A percentile compares a stretch with the other conserved stretches of the same genome.
Evolutionary conservation across 2,113 vertebrate genomes (phyloP).

Genomic region (Nicator chloris): DNA sequence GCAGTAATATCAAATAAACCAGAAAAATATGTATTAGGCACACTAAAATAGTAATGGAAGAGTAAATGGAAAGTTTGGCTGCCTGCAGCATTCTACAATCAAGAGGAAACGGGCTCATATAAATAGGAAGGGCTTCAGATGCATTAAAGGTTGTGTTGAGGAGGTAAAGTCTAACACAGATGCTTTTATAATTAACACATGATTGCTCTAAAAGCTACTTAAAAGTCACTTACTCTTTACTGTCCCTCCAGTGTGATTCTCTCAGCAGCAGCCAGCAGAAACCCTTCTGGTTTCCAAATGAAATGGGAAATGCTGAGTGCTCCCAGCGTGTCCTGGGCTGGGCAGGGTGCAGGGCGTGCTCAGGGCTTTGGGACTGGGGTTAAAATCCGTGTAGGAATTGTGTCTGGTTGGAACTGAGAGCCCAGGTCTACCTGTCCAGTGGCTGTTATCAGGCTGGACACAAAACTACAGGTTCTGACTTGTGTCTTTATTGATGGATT

Average conservation of each 20-base stretch:
- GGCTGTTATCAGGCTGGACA: background rate
- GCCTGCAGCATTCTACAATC: background rate
- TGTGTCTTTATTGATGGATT: background rate
- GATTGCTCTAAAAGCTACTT: slow-evolving; percentile 38
- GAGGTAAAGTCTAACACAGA: background rate
- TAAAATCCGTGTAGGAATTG: background rate
- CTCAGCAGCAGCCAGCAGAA: background rate
- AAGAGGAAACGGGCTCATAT: background rate
- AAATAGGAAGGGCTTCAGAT: background rate
- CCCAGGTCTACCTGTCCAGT: fast-evolving
- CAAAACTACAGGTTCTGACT: background rate
- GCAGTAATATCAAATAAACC: background rate
- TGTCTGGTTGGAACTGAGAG: background rate
- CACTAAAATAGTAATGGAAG: background rate
- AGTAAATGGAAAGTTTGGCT: background rate
- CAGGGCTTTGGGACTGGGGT: fast-evolving
- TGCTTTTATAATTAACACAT: background rate
- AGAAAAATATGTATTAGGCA: background rate
- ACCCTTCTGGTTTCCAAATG: background rate
- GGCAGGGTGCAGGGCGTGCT: fast-evolving
- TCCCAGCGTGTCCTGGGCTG: background rate
- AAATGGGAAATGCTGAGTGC: background rate
- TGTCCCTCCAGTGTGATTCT: background rate
- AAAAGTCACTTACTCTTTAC: background rate
- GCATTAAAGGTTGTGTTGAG: background rate